Percentiles rank a stretch among this genome's conserved stretches.
These are phyloP conservation scores for Lophotriccus pileatus DNA, from an alignment of 2,797 vertebrate species.

Conservation along the genomic window DNA sequence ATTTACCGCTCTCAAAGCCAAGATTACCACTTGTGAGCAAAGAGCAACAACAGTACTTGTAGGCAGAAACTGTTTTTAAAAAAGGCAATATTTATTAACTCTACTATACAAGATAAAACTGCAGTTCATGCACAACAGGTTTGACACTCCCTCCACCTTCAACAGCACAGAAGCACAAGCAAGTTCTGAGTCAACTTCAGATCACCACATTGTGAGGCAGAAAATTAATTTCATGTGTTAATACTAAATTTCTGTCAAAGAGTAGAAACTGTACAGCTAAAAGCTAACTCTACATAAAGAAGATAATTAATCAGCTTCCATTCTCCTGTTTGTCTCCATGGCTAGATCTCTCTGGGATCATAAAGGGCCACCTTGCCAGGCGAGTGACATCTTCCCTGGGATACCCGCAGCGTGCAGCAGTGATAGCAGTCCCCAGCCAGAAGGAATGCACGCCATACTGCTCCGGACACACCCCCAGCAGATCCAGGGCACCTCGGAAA, in stretches of 20 bases:
- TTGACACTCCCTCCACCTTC: background rate
- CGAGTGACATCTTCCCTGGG: background rate
- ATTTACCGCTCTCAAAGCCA: background rate
- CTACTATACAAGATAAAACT: background rate
- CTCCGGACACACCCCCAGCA: background rate
- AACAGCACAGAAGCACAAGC: background rate
- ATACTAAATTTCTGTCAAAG: background rate
- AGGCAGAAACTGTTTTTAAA: background rate
- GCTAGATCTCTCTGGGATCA: background rate
- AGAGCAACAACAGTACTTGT: background rate
- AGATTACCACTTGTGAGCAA: background rate
- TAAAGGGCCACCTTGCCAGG: slow-evolving; percentile 31
- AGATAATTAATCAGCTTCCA: background rate
- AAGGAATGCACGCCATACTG: slow-evolving; percentile 15
- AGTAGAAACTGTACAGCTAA: background rate
- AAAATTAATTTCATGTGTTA: background rate
- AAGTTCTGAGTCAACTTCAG: background rate
- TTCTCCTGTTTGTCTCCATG: background rate
- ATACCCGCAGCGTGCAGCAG: background rate
- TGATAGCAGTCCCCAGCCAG: slow-evolving; percentile 20
- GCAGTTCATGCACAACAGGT: background rate
- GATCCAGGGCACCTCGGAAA: background rate
- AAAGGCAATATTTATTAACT: slow-evolving; percentile 10
- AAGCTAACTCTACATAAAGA: background rate
- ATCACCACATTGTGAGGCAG: background rate